Conservation (phyloP, 2,113 vertebrate genomes). For the Pelecanoides urinatrix region DNA sequence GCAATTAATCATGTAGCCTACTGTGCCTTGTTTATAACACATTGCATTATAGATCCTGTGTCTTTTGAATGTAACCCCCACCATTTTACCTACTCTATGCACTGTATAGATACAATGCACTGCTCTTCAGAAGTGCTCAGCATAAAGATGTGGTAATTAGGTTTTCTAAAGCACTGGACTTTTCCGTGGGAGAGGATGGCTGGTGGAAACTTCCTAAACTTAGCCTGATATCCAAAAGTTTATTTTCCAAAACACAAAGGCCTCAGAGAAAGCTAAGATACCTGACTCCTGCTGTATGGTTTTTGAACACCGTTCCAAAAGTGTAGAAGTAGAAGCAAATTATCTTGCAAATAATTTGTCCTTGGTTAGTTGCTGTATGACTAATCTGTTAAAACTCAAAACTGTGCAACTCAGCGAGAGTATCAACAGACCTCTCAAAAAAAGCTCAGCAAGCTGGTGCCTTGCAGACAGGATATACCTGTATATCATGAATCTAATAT, state of each 20-base stretch:
- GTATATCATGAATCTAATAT: not conserved
- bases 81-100: not conserved
- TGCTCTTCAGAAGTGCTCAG: not conserved
- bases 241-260: not conserved
- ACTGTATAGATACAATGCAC: fast-evolving
- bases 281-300: not conserved
- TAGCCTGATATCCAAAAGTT: not conserved
- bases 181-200: not conserved
- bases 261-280: not conserved
- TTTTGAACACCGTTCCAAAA: not conserved
- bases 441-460: not conserved
- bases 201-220: not conserved
- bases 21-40: not conserved
- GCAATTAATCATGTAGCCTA: not conserved
- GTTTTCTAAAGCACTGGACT: not conserved
- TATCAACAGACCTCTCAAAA: not conserved
- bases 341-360: not conserved
- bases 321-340: not conserved
- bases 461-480: not conserved
- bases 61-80: not conserved
- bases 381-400: not conserved
- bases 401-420: not conserved
- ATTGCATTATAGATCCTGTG: not conserved
- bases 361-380: not conserved
- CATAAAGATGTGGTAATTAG: not conserved